Percentiles rank a stretch among this genome's conserved stretches.
These are phyloP conservation scores for Idaea biselata DNA, from an alignment of 2,888 invertebrate species.

Conservation along the genomic window DNA sequence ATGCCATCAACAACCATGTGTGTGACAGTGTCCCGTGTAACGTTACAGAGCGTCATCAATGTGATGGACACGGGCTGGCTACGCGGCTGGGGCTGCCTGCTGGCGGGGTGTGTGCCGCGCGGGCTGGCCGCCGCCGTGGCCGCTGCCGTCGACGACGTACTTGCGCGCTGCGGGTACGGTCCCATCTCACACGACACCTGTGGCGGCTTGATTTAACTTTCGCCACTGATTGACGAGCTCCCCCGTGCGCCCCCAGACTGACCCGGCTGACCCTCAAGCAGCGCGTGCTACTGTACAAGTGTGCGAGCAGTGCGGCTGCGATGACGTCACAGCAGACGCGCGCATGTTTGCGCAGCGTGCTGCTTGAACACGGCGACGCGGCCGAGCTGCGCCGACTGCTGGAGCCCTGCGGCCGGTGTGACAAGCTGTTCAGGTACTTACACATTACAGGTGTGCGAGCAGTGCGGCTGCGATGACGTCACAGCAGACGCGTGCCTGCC, in stretches of 20 bases:
- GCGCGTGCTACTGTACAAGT: constrained; percentile 62
- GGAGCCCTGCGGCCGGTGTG: constrained; percentile 48
- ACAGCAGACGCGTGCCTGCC: constrained; percentile 58
- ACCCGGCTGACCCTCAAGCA: constrained; percentile 60
- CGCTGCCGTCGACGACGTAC: constrained; percentile 72
- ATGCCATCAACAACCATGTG: no score
- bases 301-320: constrained; percentile 54
- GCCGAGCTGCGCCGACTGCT: constrained; percentile 46
- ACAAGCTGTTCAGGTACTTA: constrained; percentile 44
- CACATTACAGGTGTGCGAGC: constrained; percentile 60
- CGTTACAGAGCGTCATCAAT: constrained; percentile 76
- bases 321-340: constrained; percentile 60
- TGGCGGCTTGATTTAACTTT: background rate
- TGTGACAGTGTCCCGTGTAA: background rate
- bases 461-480: constrained; percentile 50
- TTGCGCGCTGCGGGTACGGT: constrained; percentile 71
- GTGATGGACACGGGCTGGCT: constrained; percentile 83
- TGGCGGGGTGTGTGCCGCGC: constrained; percentile 79
- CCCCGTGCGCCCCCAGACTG: no score
- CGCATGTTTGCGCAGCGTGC: constrained; percentile 58
- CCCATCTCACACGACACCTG: no score
- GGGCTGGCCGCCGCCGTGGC: constrained; percentile 63
- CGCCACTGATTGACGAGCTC: no score
- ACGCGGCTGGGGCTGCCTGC: constrained; percentile 82
- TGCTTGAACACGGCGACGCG: constrained; percentile 61